Evolutionary conservation across 1,140 invertebrate species (phyloP).

Genomic region (Subanguina moxae): DNA sequence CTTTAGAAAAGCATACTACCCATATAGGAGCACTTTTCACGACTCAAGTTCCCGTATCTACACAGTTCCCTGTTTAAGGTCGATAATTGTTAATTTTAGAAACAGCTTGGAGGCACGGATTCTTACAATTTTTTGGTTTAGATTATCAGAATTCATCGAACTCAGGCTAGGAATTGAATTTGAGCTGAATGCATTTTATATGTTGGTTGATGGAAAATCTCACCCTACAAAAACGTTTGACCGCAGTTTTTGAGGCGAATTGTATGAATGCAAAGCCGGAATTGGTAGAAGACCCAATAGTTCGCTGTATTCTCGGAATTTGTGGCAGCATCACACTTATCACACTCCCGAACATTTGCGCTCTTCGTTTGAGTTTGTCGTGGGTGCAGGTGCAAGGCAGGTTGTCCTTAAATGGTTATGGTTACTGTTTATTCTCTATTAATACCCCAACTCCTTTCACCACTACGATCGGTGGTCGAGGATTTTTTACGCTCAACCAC

Average conservation of each 20-base stretch:
- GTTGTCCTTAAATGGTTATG: slow-evolving; percentile 32
- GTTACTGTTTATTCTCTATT: too few species aligned
- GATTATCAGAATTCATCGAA: too few species aligned
- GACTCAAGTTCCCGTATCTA: too few species aligned
- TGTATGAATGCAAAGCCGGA: slow-evolving; percentile 37
- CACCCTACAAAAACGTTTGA: slow-evolving; percentile 39
- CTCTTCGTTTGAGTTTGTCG: slow-evolving; percentile 22
- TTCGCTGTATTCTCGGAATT: slow-evolving; percentile 26
- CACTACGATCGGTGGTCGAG: too few species aligned
- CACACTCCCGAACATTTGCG: slow-evolving; percentile 30
- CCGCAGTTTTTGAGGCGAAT: slow-evolving; percentile 35
- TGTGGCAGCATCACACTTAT: slow-evolving; percentile 28
- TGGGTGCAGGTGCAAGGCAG: slow-evolving; percentile 16
- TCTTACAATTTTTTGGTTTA: too few species aligned
- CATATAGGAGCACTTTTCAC: too few species aligned
- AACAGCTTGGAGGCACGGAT: too few species aligned
- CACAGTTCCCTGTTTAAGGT: too few species aligned
- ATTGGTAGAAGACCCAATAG: slow-evolving; percentile 19
- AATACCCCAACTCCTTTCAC: too few species aligned
- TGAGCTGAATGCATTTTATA: neutral
- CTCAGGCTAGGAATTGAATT: slow-evolving; percentile 8
- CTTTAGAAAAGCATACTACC: too few species aligned
- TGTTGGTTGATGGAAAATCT: neutral
- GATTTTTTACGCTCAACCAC: too few species aligned
- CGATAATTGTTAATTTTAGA: neutral